Percentiles rank a stretch among this genome's conserved stretches.
Conservation (phyloP, 2,113 vertebrate genomes). For the Ellobius talpinus region DNA sequence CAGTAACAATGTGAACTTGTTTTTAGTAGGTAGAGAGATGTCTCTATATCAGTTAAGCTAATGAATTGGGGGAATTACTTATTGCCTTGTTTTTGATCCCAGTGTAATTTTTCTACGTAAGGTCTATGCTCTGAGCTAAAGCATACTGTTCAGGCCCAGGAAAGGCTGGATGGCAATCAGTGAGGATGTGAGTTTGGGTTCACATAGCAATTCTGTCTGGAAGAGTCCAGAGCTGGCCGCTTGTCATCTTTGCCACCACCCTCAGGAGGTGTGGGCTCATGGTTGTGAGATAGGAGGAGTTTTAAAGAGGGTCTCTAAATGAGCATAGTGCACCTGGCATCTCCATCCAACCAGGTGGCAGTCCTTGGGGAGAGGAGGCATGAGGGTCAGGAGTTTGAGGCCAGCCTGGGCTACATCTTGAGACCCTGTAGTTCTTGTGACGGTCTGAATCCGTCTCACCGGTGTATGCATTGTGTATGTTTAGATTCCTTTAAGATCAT, state of each 20-base stretch:
- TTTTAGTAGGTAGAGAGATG: constrained; percentile 20
- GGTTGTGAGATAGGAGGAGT: not conserved
- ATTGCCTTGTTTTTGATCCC: not conserved
- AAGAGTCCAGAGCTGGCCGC: not conserved
- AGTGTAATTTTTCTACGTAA: not conserved
- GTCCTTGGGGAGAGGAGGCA: not conserved
- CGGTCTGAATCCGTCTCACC: not conserved
- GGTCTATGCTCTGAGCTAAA: not conserved
- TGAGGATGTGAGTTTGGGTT: not conserved
- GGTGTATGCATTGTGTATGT: not conserved
- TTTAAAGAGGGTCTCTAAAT: not conserved
- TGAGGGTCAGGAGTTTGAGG: not conserved
- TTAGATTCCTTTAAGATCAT: not conserved
- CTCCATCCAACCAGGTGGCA: not conserved
- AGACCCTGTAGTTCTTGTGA: not conserved
- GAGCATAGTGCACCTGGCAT: not conserved
- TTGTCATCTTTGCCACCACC: not conserved
- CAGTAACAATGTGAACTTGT: not conserved
- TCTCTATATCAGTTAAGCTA: not conserved
- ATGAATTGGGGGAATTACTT: constrained; percentile 7
- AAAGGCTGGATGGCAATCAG: not conserved
- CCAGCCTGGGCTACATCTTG: not conserved
- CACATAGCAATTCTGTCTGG: not conserved
- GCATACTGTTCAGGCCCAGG: not conserved
- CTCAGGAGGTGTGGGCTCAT: not conserved